Percentiles rank a stretch among this genome's conserved stretches.
These are phyloP conservation scores for Tanytarsus gracilentus DNA, from an alignment of 2,888 invertebrate genomes.

Conservation along the genomic window DNA sequence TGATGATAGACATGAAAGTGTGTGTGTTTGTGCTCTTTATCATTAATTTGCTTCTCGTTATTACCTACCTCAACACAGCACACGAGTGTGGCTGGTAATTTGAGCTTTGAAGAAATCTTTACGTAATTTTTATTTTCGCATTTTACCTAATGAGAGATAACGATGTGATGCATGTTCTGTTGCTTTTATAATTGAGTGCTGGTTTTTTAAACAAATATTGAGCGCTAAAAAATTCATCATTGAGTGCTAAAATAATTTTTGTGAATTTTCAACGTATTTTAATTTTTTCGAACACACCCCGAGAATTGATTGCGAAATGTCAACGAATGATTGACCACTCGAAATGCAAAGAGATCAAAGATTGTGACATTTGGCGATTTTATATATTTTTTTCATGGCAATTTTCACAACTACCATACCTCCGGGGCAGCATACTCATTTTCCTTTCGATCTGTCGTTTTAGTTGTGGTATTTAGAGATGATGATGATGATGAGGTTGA, in stretches of 20 bases:
- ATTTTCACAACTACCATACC: background rate
- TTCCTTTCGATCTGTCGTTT: background rate
- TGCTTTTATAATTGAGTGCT: background rate
- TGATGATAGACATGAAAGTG: too few species aligned
- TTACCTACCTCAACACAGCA: background rate
- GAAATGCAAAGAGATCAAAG: background rate
- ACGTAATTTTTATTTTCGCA: slow-evolving; percentile 12
- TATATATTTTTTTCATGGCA: too few species aligned
- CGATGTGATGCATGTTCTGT: background rate
- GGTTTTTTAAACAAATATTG: too few species aligned
- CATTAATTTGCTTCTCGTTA: slow-evolving; percentile 25
- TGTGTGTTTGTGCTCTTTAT: too few species aligned
- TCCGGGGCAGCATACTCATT: background rate
- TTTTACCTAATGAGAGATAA: slow-evolving; percentile 23
- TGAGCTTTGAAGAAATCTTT: slow-evolving; percentile 15
- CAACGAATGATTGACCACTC: background rate
- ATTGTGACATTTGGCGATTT: background rate
- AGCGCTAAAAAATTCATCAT: too few species aligned
- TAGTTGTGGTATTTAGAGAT: too few species aligned
- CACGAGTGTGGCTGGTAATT: background rate
- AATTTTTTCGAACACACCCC: too few species aligned
- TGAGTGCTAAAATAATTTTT: too few species aligned
- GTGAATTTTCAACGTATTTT: too few species aligned
- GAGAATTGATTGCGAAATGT: background rate
- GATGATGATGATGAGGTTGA: background rate